phyloP scores from a whole-genome alignment of 2,113 vertebrate species.

The Bothrops jararaca region DNA sequence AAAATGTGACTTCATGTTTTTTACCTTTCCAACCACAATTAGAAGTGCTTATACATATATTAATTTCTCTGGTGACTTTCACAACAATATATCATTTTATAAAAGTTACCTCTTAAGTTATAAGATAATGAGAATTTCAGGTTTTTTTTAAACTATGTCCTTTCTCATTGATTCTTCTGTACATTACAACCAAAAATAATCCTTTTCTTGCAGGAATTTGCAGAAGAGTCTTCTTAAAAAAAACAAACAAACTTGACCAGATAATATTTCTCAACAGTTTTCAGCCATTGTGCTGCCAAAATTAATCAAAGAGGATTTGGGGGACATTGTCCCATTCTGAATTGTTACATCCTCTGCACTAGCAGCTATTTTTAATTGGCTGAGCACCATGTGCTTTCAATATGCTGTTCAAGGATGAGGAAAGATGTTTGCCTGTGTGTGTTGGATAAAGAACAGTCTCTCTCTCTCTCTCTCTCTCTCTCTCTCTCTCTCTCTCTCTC shows the following conservation, averaged over 20 bases:
- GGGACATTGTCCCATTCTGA: neutral
- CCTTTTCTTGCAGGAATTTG: neutral
- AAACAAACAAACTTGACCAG: neutral
- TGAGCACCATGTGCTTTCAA: slow-evolving; percentile 51
- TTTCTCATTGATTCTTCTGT: neutral
- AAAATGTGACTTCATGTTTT: neutral
- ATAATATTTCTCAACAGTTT: neutral
- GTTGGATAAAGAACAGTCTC: slow-evolving; percentile 62
- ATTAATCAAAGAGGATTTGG: neutral
- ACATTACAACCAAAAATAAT: neutral
- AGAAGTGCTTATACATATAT: neutral
- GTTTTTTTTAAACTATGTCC: neutral
- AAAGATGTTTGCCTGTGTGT: slow-evolving; percentile 61
- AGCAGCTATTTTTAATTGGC: neutral
- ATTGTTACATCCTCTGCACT: neutral
- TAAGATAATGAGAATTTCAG: neutral
- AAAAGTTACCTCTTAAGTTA: neutral
- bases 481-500: slow-evolving; percentile 50
- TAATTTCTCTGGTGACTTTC: neutral
- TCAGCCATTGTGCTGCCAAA: neutral
- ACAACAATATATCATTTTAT: neutral
- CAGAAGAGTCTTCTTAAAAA: neutral
- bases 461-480: slow-evolving; percentile 54
- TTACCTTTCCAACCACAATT: neutral
- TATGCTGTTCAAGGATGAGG: slow-evolving; percentile 60